Conservation (phyloP, 2,888 invertebrate species). For the Mesochorus sp. region DNA sequence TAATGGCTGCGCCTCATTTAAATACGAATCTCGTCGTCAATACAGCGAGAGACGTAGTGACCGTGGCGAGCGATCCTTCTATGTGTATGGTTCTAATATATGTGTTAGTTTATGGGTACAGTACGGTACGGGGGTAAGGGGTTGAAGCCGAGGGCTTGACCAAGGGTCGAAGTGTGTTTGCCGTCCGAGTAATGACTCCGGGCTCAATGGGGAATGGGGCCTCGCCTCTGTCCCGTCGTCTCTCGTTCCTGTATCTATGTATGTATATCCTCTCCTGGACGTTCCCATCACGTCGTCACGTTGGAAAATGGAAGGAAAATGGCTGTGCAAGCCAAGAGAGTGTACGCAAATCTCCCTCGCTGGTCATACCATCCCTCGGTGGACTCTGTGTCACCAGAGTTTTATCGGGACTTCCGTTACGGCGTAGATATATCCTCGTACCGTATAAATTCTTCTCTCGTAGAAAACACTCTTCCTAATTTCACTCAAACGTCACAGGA, state of each 20-base stretch:
- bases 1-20: slow-evolving; percentile 81
- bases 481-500: slow-evolving; percentile 60
- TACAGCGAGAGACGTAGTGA: slow-evolving; percentile 70
- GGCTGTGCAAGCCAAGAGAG: slow-evolving; percentile 81
- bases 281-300: slow-evolving; percentile 42
- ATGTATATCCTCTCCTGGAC: slow-evolving; percentile 43
- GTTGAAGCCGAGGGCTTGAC: slow-evolving; percentile 73
- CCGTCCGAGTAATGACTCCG: slow-evolving; percentile 81
- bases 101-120: slow-evolving; percentile 44
- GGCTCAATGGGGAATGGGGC: slow-evolving; percentile 67
- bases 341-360: slow-evolving; percentile 65
- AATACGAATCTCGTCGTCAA: slow-evolving; percentile 81
- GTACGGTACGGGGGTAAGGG: slow-evolving; percentile 34
- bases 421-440: slow-evolving; percentile 44
- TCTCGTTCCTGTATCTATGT: slow-evolving; percentile 40
- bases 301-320: slow-evolving; percentile 73
- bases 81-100: slow-evolving; percentile 15
- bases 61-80: neutral
- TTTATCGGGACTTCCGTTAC: slow-evolving; percentile 54
- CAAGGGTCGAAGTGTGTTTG: slow-evolving; percentile 81
- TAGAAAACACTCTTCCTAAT: slow-evolving; percentile 60
- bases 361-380: slow-evolving; percentile 54
- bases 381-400: slow-evolving; percentile 55
- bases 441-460: slow-evolving; percentile 35
- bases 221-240: slow-evolving; percentile 66